Base-by-base conservation (phyloP, 2,888 invertebrate species). In the Tinea trinotella region DNA sequence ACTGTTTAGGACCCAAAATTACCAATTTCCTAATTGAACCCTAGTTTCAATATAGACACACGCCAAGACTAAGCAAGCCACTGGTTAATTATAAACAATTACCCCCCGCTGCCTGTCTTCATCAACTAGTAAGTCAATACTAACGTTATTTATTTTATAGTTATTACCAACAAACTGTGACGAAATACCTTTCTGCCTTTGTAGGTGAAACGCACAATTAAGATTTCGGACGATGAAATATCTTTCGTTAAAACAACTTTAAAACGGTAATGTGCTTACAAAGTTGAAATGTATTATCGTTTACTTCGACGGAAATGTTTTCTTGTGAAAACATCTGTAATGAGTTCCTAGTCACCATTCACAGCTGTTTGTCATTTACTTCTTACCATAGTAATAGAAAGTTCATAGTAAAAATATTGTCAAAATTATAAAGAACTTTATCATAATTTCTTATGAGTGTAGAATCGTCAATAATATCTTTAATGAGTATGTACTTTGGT, bases 131-230 rank as follows among this genome's bases (percentile, higher is more conserved):
- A n/a, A 48, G 20, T 18, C 48, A 19, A n/a, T 19, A 19, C 18
- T 48, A 48, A 48, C 48, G 20, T 48, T 48, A 48, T 48, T 48
- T 48, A 17, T 48, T 48, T 40, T 40, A 40, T 40, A 13, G 40
- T 40, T 40, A 40, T 40, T 40, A 40, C 40, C 40, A 13, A 46
- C 17, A 44, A 46, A 46, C 18, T 19, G 19, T 46, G 46, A 46
- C 15, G 46, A 46, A 46, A 46, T 46, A 46, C 46, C n/a, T n/a
- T 46, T 10, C 9, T 19, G 18, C 19, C 40, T 46, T 46, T 46
- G 46, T 46, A 46, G 46, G 46, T 46, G 19, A 46, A 46, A 46
- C 19, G 46, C 19, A 19, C 19, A 46, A 46, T 46, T 46, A 46
- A 46, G 19, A 19, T 46, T 46, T 18, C 46, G 46, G 19, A 46